These are phyloP conservation scores for Linepithema humile DNA, from an alignment of 1,140 invertebrate genomes.

Conservation along the genomic window DNA sequence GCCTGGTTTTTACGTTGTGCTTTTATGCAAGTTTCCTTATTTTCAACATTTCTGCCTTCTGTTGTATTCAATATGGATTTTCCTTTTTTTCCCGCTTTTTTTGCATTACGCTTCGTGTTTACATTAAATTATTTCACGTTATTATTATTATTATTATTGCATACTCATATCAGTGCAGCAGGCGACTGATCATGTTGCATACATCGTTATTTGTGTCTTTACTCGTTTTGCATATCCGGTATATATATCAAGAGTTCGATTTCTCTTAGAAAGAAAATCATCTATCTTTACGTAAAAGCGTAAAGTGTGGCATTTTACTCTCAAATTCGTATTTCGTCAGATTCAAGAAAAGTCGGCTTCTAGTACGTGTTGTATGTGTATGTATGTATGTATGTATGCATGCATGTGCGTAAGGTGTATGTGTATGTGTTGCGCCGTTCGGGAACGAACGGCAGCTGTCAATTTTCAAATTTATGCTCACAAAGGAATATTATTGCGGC, in stretches of 20 bases:
- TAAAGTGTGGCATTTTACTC: constrained; percentile 73
- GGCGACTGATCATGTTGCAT: constrained; percentile 68
- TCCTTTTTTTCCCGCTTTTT: background rate
- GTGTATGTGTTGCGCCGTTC: background rate
- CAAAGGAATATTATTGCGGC: constrained; percentile 21
- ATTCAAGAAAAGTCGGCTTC: constrained; percentile 64
- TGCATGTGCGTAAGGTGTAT: background rate
- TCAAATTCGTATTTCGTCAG: constrained; percentile 68
- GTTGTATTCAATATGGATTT: constrained; percentile 64
- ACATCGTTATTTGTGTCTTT: constrained; percentile 56
- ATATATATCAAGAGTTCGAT: constrained; percentile 66
- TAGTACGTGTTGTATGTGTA: constrained; percentile 41
- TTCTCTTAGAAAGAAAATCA: constrained; percentile 74
- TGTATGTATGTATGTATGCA: background rate
- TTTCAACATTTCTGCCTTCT: constrained; percentile 63
- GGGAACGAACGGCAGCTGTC: constrained; percentile 31
- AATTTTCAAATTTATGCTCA: constrained; percentile 50
- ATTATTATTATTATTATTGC: constrained; percentile 50
- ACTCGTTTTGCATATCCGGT: constrained; percentile 51
- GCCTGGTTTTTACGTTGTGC: constrained; percentile 49
- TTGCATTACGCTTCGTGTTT: constrained; percentile 49
- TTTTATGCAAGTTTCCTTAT: constrained; percentile 51
- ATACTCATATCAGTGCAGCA: constrained; percentile 72
- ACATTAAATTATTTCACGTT: constrained; percentile 69
- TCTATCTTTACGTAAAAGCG: constrained; percentile 72